phyloP scores from a whole-genome alignment of 2,797 vertebrate species.

The Falco columbarius region DNA sequence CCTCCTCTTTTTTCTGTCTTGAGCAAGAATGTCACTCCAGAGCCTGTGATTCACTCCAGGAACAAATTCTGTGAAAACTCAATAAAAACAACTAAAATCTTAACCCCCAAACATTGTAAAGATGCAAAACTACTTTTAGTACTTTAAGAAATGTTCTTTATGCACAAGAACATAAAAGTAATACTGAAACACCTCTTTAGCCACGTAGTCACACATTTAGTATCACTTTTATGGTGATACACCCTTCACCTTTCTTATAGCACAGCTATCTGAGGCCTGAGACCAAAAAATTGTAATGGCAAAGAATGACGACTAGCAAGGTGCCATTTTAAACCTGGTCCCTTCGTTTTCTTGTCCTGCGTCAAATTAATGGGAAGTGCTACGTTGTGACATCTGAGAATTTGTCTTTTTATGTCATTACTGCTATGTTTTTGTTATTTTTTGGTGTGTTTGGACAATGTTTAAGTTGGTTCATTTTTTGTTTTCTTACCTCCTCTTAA shows the following conservation, averaged over 20 bases:
- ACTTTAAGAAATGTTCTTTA: background rate
- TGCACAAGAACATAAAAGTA: background rate
- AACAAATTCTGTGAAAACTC: background rate
- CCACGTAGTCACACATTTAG: background rate
- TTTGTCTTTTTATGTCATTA: background rate
- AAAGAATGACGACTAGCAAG: too few species aligned
- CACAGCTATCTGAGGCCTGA: background rate
- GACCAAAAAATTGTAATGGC: background rate
- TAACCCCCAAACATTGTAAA: too few species aligned
- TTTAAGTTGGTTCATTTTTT: background rate
- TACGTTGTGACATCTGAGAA: background rate
- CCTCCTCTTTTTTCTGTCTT: background rate
- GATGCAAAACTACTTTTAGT: accelerated
- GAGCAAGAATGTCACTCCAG: background rate
- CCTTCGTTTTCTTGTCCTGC: background rate
- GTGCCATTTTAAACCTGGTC: background rate
- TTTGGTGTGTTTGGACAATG: background rate
- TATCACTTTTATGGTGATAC: background rate
- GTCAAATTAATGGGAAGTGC: background rate
- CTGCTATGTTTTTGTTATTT: background rate
- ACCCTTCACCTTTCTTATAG: background rate
- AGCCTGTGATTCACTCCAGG: background rate
- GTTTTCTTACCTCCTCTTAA: background rate
- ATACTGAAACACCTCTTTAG: background rate
- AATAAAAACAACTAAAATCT: background rate